Evolutionary conservation across 2,888 invertebrate species (phyloP), one percentile per base, ranked within the genome.

Genomic region (Morinoia aosen): DNA sequence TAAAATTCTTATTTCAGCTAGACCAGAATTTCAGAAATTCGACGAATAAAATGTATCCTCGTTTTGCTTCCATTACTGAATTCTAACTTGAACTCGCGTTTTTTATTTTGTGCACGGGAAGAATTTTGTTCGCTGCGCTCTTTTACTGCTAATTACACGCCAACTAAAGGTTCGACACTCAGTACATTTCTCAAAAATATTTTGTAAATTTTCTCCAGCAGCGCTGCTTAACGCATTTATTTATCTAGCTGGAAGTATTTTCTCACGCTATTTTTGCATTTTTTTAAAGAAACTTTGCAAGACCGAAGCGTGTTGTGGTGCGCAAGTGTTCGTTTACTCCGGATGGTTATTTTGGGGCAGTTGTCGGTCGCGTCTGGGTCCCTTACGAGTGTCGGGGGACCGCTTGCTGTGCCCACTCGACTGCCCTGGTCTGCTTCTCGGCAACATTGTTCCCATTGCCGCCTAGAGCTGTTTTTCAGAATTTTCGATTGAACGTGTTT

Each of bases 261-360:
- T 16, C 33, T 76, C 76, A 33, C 76, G 10, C 8, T 76, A 76
- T 76, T 76, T 76, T 76, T 76, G 33, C 2, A 76, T 3, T 76
- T 76, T 76, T 76, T 76, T 33, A 19, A 19, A 76, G 76, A 76
- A 76, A 76, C 76, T 76, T 33, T 33, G 33, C 76, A 19, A 33
- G 25, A 33, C 61, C 25, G 76, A 33, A 76, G 76, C 76, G 25
- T 76, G 25, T 76, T 76, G 25, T 76, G 76, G 25, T 33, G 19
- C 76, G 8, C 16, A 90, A 90, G 90, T 90, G n/a, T 33, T 33
- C 90, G 90, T 48, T 90, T 90, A 90, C 90, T 48, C 39, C 40
- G 40, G 90, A 39, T 19, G 90, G 90, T 90, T 40, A 48, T 90
- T 76, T 90, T 90, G 90, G 90, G 48, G 90, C 90, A 48, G 90